Conservation (phyloP, 1,140 invertebrate genomes). For the Hyposmocoma kahamanoa region DNA sequence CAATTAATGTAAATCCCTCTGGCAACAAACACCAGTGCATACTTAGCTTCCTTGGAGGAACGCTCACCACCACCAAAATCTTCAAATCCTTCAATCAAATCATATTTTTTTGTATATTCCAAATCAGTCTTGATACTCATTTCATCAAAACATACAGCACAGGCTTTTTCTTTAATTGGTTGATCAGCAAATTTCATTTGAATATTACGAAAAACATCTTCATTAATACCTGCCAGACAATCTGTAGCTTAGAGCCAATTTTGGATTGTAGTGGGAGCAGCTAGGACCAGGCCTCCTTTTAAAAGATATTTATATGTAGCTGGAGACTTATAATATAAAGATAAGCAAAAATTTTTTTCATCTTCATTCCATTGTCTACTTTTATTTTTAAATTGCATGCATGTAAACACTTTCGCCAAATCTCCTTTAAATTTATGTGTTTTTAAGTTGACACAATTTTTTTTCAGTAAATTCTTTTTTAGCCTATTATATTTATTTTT, state of each 20-base stretch:
- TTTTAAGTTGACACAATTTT: neutral
- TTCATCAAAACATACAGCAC: constrained; percentile 15
- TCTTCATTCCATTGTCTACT: constrained; percentile 6
- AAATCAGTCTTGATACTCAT: constrained; percentile 15
- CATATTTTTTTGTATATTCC: constrained; percentile 17
- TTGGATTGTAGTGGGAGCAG: constrained; percentile 13
- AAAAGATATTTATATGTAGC: constrained; percentile 11
- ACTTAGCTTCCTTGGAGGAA: constrained; percentile 4
- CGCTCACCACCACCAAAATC: constrained; percentile 16
- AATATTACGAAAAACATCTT: constrained; percentile 13
- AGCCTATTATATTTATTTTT: no score
- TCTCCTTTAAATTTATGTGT: constrained; percentile 1
- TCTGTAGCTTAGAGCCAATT: constrained; percentile 9
- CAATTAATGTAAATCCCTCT: constrained; percentile 13
- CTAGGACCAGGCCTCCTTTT: constrained; percentile 8
- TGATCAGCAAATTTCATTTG: constrained; percentile 12
- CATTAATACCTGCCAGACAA: constrained; percentile 11
- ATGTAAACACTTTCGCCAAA: constrained; percentile 5
- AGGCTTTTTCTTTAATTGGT: constrained; percentile 11
- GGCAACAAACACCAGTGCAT: constrained; percentile 15
- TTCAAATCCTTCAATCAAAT: constrained; percentile 18
- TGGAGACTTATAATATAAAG: constrained; percentile 12
- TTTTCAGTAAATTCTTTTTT: no score
- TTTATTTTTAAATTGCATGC: constrained; percentile 8
- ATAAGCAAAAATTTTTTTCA: constrained; percentile 14